Evolutionary conservation across 1,140 invertebrate species (phyloP), one percentile per base, ranked within the genome.

Genomic region (Zaprionus africanus): DNA sequence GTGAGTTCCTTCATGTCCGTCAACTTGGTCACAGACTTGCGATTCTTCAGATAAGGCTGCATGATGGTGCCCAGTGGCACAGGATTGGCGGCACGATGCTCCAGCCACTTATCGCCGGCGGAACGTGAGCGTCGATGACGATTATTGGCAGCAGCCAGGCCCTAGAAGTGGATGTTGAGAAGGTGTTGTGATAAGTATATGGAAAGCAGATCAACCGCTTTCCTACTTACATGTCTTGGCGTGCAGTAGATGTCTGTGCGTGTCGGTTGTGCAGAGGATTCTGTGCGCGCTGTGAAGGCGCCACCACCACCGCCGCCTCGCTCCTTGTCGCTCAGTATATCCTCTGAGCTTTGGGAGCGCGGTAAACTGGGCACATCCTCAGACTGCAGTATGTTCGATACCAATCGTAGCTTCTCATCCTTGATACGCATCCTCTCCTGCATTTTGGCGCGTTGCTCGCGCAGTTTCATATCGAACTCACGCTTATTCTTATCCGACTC

Each of bases 1-100:
- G 94, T 95, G 26, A 98, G 94, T 90, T 98, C 97, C 60, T 94
- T 95, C 13, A 95, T 94, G 65, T 94, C 94, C 0, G 93, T 95
- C 3, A 99, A 93, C 87, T 97, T 97, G 0, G 95, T 96, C 0
- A 99, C 94, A 1, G 98, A 98, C 90, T 97, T 97, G 68, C 96
- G 95, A 86, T 96, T 96, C 38, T 95, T 95, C 86, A 99, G 95
- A 41, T 95, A 94, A 0, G 98, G 98, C 91, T 99, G 97, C 78
- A 99, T 93, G 13, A 99, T 95, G 0, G 98, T 99, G n/a, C 96
- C 96, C 36, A 96, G 93, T 3, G 96, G 95, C 4, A 96, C 95
- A 1, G 96, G 93, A 80, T 95, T 94, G 38, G 94, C 94, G 2
- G 98, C 96, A 61, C 96, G 95, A 87, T 99, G 99, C 93, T 99